Evolutionary conservation across 2,888 invertebrate genomes (phyloP).

Genomic region (Nomada ferruginata): DNA sequence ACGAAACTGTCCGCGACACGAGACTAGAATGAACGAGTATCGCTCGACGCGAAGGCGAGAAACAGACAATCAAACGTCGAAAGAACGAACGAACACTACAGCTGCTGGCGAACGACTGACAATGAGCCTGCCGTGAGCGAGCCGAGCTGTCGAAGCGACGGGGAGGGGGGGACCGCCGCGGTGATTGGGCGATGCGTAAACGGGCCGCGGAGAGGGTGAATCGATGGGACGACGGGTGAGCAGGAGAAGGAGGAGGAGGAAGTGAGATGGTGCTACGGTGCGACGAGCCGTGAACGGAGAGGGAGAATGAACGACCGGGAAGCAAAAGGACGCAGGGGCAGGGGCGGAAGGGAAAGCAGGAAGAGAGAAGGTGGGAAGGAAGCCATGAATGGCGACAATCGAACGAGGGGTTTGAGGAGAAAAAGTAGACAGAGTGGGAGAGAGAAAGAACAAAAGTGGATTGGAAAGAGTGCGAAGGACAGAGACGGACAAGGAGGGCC

Average conservation of each 20-base stretch:
- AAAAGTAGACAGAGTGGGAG: constrained; percentile 51
- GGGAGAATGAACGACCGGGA: constrained; percentile 33
- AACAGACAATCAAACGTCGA: constrained; percentile 36
- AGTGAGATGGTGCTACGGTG: constrained; percentile 20
- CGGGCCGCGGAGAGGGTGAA: constrained; percentile 34
- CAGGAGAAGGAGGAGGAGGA: constrained; percentile 17
- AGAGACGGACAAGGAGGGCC: constrained; percentile 29
- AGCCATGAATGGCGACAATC: constrained; percentile 75
- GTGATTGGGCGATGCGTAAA: constrained; percentile 36
- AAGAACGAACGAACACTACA: constrained; percentile 34
- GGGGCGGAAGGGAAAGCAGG: constrained; percentile 71
- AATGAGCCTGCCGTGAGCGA: constrained; percentile 70
- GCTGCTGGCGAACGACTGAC: constrained; percentile 79
- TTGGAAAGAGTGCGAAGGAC: constrained; percentile 27
- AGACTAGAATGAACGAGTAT: constrained; percentile 27
- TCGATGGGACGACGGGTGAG: constrained; percentile 14
- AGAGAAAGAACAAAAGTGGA: background rate
- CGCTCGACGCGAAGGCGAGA: constrained; percentile 19
- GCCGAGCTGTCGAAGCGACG: constrained; percentile 37
- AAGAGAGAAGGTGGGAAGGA: constrained; percentile 74
- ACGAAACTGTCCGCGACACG: background rate
- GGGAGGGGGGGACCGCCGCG: constrained; percentile 20
- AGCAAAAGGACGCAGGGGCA: constrained; percentile 47
- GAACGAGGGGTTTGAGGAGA: constrained; percentile 58
- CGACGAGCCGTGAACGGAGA: background rate